Evolutionary conservation across 35 echinoderm and acorn worm genomes (phyloP).

Genomic region (Holothuria glaberrima): DNA sequence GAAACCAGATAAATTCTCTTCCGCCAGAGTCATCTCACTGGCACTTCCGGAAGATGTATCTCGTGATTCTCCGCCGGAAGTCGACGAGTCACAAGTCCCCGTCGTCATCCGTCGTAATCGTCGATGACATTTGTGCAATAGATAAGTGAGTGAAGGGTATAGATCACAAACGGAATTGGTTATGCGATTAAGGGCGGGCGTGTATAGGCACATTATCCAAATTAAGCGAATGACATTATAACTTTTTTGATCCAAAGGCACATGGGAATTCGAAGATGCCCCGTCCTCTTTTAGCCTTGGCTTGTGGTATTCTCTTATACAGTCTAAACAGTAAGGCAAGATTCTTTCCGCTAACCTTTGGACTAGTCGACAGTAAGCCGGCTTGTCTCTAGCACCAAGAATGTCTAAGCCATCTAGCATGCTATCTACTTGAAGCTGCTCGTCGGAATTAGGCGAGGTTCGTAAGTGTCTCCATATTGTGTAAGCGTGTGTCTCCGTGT

Average conservation of each 20-base stretch:
- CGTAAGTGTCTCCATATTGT: slow-evolving; percentile 77
- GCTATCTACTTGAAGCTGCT: slow-evolving; percentile 68
- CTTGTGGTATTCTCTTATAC: slow-evolving; percentile 64
- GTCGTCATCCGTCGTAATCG: slow-evolving; percentile 56
- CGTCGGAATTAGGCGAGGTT: slow-evolving; percentile 64
- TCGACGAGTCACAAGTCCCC: slow-evolving; percentile 59
- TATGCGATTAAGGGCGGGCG: slow-evolving; percentile 76
- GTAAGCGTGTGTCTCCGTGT: slow-evolving; percentile 74
- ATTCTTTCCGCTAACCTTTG: slow-evolving; percentile 80
- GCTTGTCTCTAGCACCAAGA: slow-evolving; percentile 72
- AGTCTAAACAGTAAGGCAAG: slow-evolving; percentile 76
- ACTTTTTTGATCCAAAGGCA: slow-evolving; percentile 81
- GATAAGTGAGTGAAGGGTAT: slow-evolving; percentile 66
- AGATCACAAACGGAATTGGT: slow-evolving; percentile 57
- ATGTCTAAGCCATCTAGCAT: slow-evolving; percentile 85
- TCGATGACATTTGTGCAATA: slow-evolving; percentile 71
- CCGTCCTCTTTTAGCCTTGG: slow-evolving; percentile 40
- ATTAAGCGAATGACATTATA: slow-evolving; percentile 85
- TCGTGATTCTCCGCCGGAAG: slow-evolving; percentile 61
- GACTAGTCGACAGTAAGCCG: slow-evolving; percentile 71
- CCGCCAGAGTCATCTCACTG: slow-evolving; percentile 26
- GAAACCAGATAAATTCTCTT: slow-evolving; percentile 75
- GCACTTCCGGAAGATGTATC: slow-evolving; percentile 30
- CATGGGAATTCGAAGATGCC: slow-evolving; percentile 40
- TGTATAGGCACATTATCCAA: slow-evolving; percentile 85